Evolutionary conservation across 2,113 vertebrate genomes (phyloP), one percentile per base, ranked within the genome.

Genomic region (Gambusia holbrooki): DNA sequence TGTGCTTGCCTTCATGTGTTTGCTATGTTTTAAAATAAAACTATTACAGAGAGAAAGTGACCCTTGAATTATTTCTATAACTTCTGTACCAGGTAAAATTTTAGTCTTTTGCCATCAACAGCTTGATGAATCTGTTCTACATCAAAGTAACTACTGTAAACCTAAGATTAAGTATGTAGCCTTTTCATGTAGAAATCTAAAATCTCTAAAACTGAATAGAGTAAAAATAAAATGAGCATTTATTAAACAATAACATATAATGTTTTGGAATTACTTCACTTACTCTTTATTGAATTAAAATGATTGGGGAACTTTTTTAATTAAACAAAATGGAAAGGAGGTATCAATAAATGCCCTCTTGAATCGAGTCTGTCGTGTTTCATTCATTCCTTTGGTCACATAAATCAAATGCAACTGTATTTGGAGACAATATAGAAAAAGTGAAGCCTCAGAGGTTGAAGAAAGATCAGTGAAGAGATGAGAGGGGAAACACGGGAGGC

Each of bases 381-480:
- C 15, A 70, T 65, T 71, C 82, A 70, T 65, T 71, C 82, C 75
- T 74, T 77, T 80, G 82, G 90, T 84, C 75, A 83, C 90, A 94
- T 95, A 93, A 94, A 92, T 95, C 93, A 93, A 81, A 89, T 88
- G 37, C 86, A 81, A 84, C 22, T 28, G 58, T 22, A 70, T 58
- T 62, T 11, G 19, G 12, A 51, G 63, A 67, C 15, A 42, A 48
- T 15, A 48, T 3, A 76, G n/a, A 63, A 66, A 19, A 67, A 74
- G 76, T 90, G 87, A 91, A 81, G 61, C 40, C 67, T 69, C 71
- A 72, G 48, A 91, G 89, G 94, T 82, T 85, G 69, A 64, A 13
- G 67, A 74, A 76, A 70, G 75, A 86, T 81, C 25, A 37, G 73
- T 63, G 37, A 35, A 82, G 74, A 77, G 74, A 88, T 81, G 70